Evolutionary conservation across 2,888 invertebrate genomes (phyloP).

Genomic region (Dugesia japonica): DNA sequence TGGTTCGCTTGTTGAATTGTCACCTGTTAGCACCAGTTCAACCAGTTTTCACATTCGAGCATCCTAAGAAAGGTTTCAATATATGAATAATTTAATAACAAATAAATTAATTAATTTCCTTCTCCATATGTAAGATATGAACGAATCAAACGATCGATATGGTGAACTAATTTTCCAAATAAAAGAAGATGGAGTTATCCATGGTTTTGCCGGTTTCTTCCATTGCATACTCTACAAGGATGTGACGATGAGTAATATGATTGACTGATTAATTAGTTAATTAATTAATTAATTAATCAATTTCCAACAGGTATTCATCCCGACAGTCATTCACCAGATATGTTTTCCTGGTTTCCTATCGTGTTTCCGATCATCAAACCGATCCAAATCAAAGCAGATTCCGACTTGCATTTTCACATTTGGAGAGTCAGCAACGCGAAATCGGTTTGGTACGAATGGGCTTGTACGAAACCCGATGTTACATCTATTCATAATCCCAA

Average conservation of each 20-base stretch:
- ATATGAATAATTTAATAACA: slow-evolving; percentile 38
- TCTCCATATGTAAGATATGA: too few relatives aligned
- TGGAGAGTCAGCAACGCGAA: slow-evolving; percentile 64
- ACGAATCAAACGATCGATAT: slow-evolving; percentile 57
- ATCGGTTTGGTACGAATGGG: slow-evolving; percentile 92
- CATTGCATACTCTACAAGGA: slow-evolving; percentile 65
- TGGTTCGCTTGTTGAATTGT: slow-evolving; percentile 73
- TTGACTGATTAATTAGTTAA: too few relatives aligned
- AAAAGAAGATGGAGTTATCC: slow-evolving; percentile 63
- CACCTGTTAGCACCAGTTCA: slow-evolving; percentile 61
- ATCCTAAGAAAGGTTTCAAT: slow-evolving; percentile 53
- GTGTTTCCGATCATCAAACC: slow-evolving; percentile 75
- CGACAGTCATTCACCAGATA: slow-evolving; percentile 67
- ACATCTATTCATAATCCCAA: slow-evolving; percentile 58
- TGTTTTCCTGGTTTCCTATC: slow-evolving; percentile 96
- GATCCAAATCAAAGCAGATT: slow-evolving; percentile 58
- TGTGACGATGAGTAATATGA: slow-evolving; percentile 29
- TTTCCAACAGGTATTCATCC: slow-evolving; percentile 55
- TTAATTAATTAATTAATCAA: slow-evolving; percentile 47
- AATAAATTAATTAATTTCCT: slow-evolving; percentile 22
- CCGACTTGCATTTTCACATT: slow-evolving; percentile 62
- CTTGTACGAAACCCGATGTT: slow-evolving; percentile 55
- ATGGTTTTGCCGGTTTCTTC: slow-evolving; percentile 90
- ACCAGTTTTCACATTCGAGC: slow-evolving; percentile 68
- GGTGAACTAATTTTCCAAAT: slow-evolving; percentile 58